Base-by-base conservation (phyloP, 1,140 invertebrate species). In the Matsumurasca onukii region DNA sequence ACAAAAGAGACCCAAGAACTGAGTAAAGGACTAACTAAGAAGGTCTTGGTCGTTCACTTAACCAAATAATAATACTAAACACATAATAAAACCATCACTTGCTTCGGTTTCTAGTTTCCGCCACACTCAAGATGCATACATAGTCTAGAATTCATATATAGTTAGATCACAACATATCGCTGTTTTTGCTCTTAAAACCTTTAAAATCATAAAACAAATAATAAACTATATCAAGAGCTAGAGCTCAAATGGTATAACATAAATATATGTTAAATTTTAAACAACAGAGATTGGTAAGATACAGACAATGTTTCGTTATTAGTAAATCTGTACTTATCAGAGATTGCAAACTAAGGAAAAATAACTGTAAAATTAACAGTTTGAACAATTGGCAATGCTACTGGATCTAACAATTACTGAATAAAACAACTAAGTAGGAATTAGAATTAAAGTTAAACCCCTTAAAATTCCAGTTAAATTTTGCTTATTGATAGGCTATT, bases 1-100 rank as follows among this genome's bases (percentile, higher is more conserved):
- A 65, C 62, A 65, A 65, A 65, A 65, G 62, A 65, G n/a, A 65
- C 62, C 39, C n/a, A 65, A 65, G 5, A 48, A 65, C 20, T 25
- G 17, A 31, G 62, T 45, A 24, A 65, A 65, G 61, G 34, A 48
- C 31, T 65, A 65, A 39, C 31, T 39, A 65, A 39, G 39, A 25
- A 25, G 31, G 20, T 45, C 39, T 65, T 65, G 62, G 62, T 65
- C 62, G 34, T n/a, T 45, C 25, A 12, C 62, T 65, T 65, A 65
- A 39, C 39, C 34, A 22, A 45, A 20, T 63, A 63, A 65, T 65
- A 65, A 65, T 65, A 65, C 62, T 65, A 31, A 63, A 45, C 24
- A 45, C 5, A 65, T 65, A 17, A 31, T 65, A 22, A 45, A 31
- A 31, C 2, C n/a, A 31, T 31, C 31, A 30, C n/a, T 15, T 17